Percentiles rank a stretch among this genome's conserved stretches.
Conservation (phyloP, 2,113 vertebrate genomes). For the Petroica traversi region DNA sequence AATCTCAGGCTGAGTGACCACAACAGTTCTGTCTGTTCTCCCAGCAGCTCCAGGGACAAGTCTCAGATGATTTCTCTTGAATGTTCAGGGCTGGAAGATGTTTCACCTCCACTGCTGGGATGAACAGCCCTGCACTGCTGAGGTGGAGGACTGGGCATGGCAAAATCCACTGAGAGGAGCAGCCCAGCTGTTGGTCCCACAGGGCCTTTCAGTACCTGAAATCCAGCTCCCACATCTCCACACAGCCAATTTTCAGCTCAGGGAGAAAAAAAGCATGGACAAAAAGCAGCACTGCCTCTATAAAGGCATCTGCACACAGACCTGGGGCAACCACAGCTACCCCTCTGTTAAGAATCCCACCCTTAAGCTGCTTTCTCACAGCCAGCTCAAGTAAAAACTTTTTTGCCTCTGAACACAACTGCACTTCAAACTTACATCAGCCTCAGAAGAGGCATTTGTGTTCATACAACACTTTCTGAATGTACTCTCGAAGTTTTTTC, state of each 20-base stretch:
- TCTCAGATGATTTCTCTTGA: not conserved
- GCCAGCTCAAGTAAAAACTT: not conserved
- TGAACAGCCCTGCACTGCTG: not conserved
- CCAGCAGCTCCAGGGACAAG: too few species aligned
- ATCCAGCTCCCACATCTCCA: not conserved
- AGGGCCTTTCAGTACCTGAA: not conserved
- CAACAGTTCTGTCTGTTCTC: not conserved
- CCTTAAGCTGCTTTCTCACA: not conserved
- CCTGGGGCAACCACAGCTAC: not conserved
- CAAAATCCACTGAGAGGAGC: not conserved
- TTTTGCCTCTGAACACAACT: not conserved
- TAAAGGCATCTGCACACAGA: rapidly evolving
- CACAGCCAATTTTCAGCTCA: not conserved
- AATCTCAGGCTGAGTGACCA: not conserved
- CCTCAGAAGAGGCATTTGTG: not conserved
- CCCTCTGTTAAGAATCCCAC: not conserved
- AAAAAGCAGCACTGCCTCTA: not conserved
- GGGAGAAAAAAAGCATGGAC: not conserved
- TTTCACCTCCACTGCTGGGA: not conserved
- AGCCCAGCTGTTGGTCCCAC: not conserved
- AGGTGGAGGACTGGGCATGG: not conserved
- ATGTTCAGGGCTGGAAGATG: not conserved
- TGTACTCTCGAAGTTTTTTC: not conserved
- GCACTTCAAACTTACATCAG: not conserved
- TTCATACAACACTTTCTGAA: not conserved